Base-by-base conservation (phyloP, 2,888 invertebrate genomes). In the Siphonodentalium dalli region DNA sequence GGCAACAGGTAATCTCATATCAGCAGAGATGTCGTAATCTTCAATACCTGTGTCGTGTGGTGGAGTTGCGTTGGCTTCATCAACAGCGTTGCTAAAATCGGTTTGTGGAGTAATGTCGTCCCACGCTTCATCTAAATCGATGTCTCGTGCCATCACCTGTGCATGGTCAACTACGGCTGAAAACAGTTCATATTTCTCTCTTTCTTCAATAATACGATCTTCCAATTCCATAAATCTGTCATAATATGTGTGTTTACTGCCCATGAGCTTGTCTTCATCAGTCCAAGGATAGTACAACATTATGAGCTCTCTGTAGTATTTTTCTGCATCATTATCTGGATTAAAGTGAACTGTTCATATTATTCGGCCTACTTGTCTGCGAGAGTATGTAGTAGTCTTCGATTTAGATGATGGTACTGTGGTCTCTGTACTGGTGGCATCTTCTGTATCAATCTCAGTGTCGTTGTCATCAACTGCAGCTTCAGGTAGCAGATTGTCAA, bases 231-330 rank as follows among this genome's bases (percentile, higher is more conserved):
- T 21, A 27, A 26, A 57, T 28, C 39, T 47, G 7, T 54, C 38
- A 20, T 38, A 13, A 40, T 47, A 59, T 11, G 55, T 31, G 13
- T 26, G 15, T 39, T 20, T 43, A 20, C 42, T 31, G 28, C n/a
- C 42, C 18, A 29, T 26, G 13, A 62, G 40, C 11, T 31, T 26
- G 24, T 65, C 23, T 58, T 75, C 74, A 46, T 74, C 40, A 42
- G 72, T 48, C 76, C 75, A 77, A 5, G 73, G 67, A 1, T 54
- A 15, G 50, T 56, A 77, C 3, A 78, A 56, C 71, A 75, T 69
- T 0, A 72, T n/a, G 9, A 65, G 51, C 35, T 74, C 68, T 38
- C 75, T 54, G 40, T 59, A 71, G 48, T 61, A 69, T 26, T 75
- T 64, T 15, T 65, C 51, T 15, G 55, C 24, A 35, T 76, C 71